A percentile compares a stretch with the other conserved stretches of the same genome.
These are phyloP conservation scores for Platalea minor DNA, from an alignment of 2,797 vertebrate species.

Conservation along the genomic window DNA sequence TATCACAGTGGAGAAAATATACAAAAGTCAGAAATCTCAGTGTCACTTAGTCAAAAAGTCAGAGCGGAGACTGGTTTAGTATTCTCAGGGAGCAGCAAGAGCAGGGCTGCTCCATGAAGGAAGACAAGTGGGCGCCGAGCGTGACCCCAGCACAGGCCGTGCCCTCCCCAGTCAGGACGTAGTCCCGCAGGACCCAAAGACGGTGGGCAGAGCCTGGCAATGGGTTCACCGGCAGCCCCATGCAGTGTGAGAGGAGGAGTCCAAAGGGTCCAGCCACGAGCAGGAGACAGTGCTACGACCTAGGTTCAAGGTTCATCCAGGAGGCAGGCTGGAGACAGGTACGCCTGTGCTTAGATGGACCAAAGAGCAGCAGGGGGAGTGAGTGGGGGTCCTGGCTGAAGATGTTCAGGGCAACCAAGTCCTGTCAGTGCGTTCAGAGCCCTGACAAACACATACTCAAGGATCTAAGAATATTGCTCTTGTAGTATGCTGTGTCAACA, in stretches of 20 bases:
- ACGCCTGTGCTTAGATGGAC: not conserved
- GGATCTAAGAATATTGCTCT: not conserved
- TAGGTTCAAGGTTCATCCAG: too few species aligned
- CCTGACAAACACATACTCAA: not conserved
- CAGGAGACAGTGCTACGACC: accelerated
- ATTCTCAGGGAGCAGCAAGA: not conserved
- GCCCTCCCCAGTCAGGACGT: accelerated
- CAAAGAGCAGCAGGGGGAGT: accelerated
- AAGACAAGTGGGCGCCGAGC: accelerated
- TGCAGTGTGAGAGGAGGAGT: not conserved
- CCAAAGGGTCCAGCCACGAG: not conserved
- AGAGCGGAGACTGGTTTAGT: not conserved
- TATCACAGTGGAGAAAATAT: not conserved
- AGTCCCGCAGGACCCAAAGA: not conserved
- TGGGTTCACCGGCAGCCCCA: not conserved
- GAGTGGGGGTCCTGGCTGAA: not conserved
- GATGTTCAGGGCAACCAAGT: not conserved
- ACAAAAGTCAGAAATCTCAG: not conserved
- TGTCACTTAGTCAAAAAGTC: not conserved
- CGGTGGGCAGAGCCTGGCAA: not conserved
- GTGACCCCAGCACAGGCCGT: not conserved
- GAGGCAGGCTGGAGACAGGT: not conserved
- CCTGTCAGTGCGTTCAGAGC: not conserved
- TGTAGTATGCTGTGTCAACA: not conserved
- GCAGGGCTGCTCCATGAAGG: not conserved